Evolutionary conservation across 2,797 vertebrate species (phyloP).

Genomic region (Sylvilagus floridanus): DNA sequence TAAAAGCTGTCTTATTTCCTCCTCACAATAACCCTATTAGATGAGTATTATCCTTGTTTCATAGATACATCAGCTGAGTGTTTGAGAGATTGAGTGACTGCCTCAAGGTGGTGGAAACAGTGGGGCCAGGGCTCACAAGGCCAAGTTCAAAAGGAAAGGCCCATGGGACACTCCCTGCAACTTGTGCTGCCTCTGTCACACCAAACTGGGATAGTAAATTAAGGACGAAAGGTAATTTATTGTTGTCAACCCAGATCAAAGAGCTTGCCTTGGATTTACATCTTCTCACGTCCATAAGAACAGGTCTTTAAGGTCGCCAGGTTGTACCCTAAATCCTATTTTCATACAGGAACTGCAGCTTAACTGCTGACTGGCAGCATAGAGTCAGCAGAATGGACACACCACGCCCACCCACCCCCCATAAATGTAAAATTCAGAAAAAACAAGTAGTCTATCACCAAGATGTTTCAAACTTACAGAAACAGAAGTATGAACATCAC

Average conservation of each 20-base stretch:
- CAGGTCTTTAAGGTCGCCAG: neutral
- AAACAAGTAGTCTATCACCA: neutral
- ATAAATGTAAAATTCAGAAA: neutral
- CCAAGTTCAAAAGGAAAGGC: neutral
- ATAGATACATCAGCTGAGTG: slow-evolving; percentile 66
- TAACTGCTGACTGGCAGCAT: neutral
- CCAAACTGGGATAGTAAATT: neutral
- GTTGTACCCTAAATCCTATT: neutral
- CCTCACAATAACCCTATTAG: slow-evolving; percentile 65
- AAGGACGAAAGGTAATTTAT: slow-evolving; percentile 23
- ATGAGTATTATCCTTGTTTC: slow-evolving; percentile 50
- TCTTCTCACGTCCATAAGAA: neutral
- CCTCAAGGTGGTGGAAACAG: slow-evolving; percentile 3
- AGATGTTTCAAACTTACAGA: neutral
- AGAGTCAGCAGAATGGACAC: neutral
- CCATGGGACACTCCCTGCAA: fast-evolving
- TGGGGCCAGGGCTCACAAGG: neutral
- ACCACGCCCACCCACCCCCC: neutral
- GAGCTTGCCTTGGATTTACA: neutral
- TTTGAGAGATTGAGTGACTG: slow-evolving; percentile 55
- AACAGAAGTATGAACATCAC: neutral
- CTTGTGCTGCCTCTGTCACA: neutral
- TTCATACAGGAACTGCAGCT: neutral
- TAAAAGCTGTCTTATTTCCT: slow-evolving; percentile 62
- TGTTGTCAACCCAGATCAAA: slow-evolving; percentile 24